Evolutionary conservation across 2,797 vertebrate genomes (phyloP), one percentile per base, ranked within the genome.

Genomic region (Triplophysa yarkandensis): DNA sequence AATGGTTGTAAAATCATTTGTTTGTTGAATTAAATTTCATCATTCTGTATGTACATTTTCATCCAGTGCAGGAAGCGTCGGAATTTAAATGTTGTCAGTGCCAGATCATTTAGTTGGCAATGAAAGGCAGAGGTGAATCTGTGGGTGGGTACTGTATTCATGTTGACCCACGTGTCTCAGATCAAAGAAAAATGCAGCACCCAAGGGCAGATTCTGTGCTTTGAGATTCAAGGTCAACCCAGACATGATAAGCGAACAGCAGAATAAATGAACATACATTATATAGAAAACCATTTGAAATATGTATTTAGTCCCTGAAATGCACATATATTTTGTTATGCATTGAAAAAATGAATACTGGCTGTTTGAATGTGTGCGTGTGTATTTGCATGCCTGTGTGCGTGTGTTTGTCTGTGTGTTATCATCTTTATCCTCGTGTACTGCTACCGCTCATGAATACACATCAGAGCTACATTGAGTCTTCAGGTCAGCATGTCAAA

Each of bases 391-490:
- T 54, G 23, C 61, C 54, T 25, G 34, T 34, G 23, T 16, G 48
- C 68, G 54, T 25, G 4, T 16, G 23, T 21, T 36, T 71, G 34
- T 62, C 1, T 68, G 21, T 8, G 27, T 44, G 41, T 36, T 39
- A 28, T 46, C 10, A 14, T 30, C 57, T 43, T 69, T 79, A 65
- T 83, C 79, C 65, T 74, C 61, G 54, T 25, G 23, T 3, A 13
- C 32, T n/a, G 41, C 23, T 43, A 74, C 72, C 48, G 21, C 65
- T 88, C 83, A 88, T 89, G 87, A 90, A 89, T 87, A 88, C 81
- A 82, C 87, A 90, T 88, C 72, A 86, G 71, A 43, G 63, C 70
- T 2, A 9, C 65, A 34, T 57, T n/a, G 67, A 50, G 9, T 82
- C 1, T 23, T 70, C 43, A 71, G 86, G 85, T 85, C 80, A n/a